Evolutionary conservation across 2,113 vertebrate genomes (phyloP), one percentile per base, ranked within the genome.

Genomic region (Neolamprologus modestus): DNA sequence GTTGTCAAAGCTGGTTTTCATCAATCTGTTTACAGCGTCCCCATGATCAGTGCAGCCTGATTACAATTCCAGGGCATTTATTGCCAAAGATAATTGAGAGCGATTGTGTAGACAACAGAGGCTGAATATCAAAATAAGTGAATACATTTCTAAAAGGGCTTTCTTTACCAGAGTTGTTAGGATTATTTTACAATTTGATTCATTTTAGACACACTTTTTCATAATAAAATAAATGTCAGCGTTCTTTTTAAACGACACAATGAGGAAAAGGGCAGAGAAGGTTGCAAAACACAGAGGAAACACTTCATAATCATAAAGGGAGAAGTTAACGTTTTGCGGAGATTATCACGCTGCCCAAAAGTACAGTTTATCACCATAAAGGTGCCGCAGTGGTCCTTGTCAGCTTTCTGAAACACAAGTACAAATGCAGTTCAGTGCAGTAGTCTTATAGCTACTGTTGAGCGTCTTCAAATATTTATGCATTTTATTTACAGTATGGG

Each of bases 1-100:
- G 71, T 78, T 91, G 93, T 90, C 89, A 93, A 81, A 88, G 87
- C 88, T 88, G 88, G 40, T 91, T 92, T 91, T 76, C 85, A 84
- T 94, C 92, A 92, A 47, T 90, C 40, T 89, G 88, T 87, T 85
- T 87, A 84, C 81, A 87, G 81, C 37, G 3, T 59, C 71, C 61
- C 61, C 42, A 17, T 12, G 33, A 89, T 93, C 90, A 84, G 66
- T 88, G 85, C 81, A 57, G 73, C 55, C 71, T 93, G 50, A 92
- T 91, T 91, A 88, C 61, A 82, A 85, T 86, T 81, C 84, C 81
- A 89, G 52, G 78, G 81, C 2, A 2, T 73, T 85, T 47, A 57
- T 47, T 13, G 42, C 40, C 68, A 81, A 91, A 76, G 85, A 91
- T 86, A 91, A 94, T 80, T 86, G 83, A n/a, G 79, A 89, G 78